Conservation (phyloP, 2,113 vertebrate species). For the Bagarius yarrelli region DNA sequence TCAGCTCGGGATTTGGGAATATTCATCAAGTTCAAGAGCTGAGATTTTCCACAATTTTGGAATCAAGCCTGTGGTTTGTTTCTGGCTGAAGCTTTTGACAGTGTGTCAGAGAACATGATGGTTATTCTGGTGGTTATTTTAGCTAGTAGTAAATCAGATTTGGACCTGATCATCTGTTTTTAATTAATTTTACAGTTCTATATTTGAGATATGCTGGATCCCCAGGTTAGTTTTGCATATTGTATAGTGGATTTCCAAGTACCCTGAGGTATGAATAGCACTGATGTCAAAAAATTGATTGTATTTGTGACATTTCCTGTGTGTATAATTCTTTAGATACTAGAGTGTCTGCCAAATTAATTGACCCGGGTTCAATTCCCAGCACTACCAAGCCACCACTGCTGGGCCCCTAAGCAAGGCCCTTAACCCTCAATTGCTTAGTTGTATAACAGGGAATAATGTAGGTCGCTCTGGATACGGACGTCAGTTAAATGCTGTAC, state of each 20-base stretch:
- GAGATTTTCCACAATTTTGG: no score
- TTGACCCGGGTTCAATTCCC: no score
- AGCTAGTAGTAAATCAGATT: background rate
- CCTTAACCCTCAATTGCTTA: no score
- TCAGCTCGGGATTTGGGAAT: background rate
- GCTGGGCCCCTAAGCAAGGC: no score
- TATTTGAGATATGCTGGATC: background rate
- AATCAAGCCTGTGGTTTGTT: slow-evolving; percentile 28
- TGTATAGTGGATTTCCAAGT: no score
- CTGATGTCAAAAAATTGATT: background rate
- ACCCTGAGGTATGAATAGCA: background rate
- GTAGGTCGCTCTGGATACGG: no score
- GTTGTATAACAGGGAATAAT: no score
- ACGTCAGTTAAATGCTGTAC: no score
- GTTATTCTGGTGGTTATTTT: background rate
- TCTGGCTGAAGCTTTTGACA: slow-evolving; percentile 10
- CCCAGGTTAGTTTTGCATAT: background rate
- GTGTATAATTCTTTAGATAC: background rate
- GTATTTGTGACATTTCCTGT: background rate
- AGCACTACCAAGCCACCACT: no score
- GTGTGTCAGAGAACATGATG: slow-evolving; percentile 13
- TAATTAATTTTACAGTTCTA: background rate
- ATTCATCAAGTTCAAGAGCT: no score
- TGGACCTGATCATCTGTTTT: background rate
- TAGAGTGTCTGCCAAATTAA: background rate